These are phyloP conservation scores for Phalloptychus januarius DNA, from an alignment of 2,797 vertebrate genomes.

Conservation along the genomic window DNA sequence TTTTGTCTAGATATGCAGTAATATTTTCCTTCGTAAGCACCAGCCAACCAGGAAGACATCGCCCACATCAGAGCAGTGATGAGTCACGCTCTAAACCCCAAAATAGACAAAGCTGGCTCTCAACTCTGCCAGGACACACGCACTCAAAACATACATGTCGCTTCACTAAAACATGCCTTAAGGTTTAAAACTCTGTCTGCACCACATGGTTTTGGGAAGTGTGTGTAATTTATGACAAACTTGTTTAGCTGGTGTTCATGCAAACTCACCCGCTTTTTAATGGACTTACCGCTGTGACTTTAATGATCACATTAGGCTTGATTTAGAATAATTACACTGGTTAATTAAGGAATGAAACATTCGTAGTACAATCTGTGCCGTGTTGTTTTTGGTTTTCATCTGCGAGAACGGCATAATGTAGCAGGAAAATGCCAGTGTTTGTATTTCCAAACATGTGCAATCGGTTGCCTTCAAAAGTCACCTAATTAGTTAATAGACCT, in stretches of 20 bases:
- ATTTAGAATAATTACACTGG: no score
- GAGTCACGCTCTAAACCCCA: constrained; percentile 61
- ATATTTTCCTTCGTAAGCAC: constrained; percentile 20
- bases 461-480: background rate
- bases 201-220: constrained; percentile 28
- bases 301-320: no score
- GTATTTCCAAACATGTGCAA: background rate
- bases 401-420: background rate
- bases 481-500: background rate
- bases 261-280: no score
- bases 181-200: constrained; percentile 41
- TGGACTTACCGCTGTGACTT: background rate
- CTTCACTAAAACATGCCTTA: background rate
- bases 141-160: constrained; percentile 6
- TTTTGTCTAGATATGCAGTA: background rate
- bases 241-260: background rate
- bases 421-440: no score
- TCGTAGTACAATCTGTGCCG: no score
- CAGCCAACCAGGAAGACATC: constrained; percentile 43
- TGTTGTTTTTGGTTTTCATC: background rate
- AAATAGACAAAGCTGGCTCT: constrained; percentile 64
- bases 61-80: constrained; percentile 61
- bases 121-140: constrained; percentile 45
- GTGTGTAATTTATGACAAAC: constrained; percentile 40
- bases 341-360: no score